Evolutionary conservation across 64 coral and sea anemone genomes (phyloP).

Genomic region (Catalaphyllia jardinei): DNA sequence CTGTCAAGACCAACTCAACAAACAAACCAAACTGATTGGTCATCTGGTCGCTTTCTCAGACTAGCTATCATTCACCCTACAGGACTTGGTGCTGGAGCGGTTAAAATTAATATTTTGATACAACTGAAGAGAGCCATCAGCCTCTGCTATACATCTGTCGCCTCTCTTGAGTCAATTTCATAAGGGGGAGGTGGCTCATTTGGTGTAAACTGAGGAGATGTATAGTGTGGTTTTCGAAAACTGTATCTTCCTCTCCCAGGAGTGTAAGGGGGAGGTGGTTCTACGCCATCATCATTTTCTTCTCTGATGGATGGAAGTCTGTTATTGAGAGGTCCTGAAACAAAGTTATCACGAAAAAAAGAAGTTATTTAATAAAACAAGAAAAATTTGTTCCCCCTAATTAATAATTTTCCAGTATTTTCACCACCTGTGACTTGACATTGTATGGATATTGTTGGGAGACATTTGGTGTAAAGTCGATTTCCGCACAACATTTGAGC

Average conservation of each 20-base stretch:
- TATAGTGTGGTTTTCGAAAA: slow-evolving; percentile 16
- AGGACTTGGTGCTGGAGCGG: background rate
- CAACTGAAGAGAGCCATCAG: background rate
- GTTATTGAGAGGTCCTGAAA: slow-evolving; percentile 78
- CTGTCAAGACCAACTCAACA: background rate
- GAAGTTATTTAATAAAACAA: background rate
- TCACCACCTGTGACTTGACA: no score
- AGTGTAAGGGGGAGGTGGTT: slow-evolving; percentile 89
- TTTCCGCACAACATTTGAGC: no score
- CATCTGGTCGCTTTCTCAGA: background rate
- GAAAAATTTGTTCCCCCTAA: no score
- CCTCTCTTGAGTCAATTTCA: slow-evolving; percentile 74
- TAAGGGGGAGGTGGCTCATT: slow-evolving; percentile 93
- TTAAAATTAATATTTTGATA: background rate
- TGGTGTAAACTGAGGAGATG: slow-evolving; percentile 54
- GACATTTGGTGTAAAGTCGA: no score
- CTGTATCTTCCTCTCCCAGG: slow-evolving; percentile 54
- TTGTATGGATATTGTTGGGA: no score
- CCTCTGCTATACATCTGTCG: slow-evolving; percentile 75
- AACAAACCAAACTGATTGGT: background rate
- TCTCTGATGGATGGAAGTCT: slow-evolving; percentile 65
- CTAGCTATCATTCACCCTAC: background rate
- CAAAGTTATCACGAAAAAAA: background rate
- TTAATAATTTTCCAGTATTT: no score
- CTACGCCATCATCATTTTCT: slow-evolving; percentile 69